A percentile compares a stretch with the other conserved stretches of the same genome.
Evolutionary conservation across 53 echinoderm and acorn worm species (phyloP).

Genomic region (Astropecten irregularis): DNA sequence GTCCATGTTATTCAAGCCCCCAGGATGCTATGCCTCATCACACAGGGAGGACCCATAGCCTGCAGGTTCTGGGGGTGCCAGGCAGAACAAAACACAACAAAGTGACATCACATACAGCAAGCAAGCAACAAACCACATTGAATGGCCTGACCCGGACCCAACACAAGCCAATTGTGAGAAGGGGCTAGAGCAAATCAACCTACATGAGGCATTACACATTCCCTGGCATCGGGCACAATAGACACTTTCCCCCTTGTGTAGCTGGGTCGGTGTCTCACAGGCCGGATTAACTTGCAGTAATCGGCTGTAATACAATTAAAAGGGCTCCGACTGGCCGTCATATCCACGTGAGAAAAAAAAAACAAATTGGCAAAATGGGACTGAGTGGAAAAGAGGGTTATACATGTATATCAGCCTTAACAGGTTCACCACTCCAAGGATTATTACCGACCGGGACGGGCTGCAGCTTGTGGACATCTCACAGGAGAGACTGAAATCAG

Average conservation of each 20-base stretch:
- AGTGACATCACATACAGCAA: not conserved
- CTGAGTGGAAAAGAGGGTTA: too few relatives aligned
- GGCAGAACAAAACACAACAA: too few relatives aligned
- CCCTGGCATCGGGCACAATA: not conserved
- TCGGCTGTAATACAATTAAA: constrained; percentile 23
- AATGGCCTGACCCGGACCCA: not conserved
- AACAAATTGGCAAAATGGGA: too few relatives aligned
- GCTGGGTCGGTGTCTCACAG: not conserved
- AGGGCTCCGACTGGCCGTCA: not conserved
- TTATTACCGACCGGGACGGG: too few relatives aligned
- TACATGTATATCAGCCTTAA: too few relatives aligned
- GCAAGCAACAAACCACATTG: not conserved
- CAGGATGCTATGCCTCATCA: not conserved
- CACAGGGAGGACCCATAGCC: not conserved
- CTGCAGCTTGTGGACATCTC: too few relatives aligned
- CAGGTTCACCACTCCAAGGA: too few relatives aligned
- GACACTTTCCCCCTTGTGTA: not conserved
- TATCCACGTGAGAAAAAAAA: constrained; percentile 39
- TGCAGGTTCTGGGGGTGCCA: not conserved
- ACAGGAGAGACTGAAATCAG: too few relatives aligned
- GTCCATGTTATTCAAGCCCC: not conserved
- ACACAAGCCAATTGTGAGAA: too few relatives aligned
- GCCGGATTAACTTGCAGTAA: constrained; percentile 5
- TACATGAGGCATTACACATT: too few relatives aligned
- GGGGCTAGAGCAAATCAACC: too few relatives aligned